A percentile compares a stretch with the other conserved stretches of the same genome.
Evolutionary conservation across 1,140 invertebrate genomes (phyloP).

Genomic region (Tetramorium simillimum): DNA sequence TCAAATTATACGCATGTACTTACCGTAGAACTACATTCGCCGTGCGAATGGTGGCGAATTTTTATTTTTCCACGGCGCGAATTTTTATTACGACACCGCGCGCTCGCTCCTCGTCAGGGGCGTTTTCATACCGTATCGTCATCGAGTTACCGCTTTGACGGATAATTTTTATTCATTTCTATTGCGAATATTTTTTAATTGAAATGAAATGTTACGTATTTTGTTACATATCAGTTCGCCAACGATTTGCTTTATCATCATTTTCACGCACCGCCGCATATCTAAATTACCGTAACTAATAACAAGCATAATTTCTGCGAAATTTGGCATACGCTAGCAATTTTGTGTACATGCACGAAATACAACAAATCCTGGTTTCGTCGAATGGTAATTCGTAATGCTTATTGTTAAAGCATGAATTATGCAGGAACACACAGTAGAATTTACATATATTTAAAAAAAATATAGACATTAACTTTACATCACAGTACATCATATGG

Average conservation of each 20-base stretch:
- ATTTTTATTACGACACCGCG: not conserved
- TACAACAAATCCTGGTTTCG: not conserved
- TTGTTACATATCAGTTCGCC: not conserved
- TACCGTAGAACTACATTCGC: not conserved
- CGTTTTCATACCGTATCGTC: not conserved
- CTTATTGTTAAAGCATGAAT: not conserved
- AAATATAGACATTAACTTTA: not conserved
- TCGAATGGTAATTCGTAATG: not conserved
- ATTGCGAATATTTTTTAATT: slow-evolving; percentile 12
- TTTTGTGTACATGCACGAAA: not conserved
- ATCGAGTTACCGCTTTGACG: too few species aligned
- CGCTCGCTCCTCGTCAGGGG: not conserved
- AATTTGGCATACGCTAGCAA: not conserved
- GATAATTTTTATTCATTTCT: not conserved
- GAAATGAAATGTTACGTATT: not conserved
- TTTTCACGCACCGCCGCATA: not conserved
- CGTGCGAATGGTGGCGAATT: not conserved
- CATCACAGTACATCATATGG: not conserved
- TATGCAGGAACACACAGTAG: not conserved
- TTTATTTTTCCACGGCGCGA: slow-evolving; percentile 11
- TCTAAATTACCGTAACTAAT: not conserved
- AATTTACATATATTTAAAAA: not conserved
- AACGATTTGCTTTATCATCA: not conserved
- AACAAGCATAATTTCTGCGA: not conserved
- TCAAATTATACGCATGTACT: slow-evolving; percentile 36